Conservation (phyloP, 2,888 invertebrate genomes). For the Ectropis crepuscularia region DNA sequence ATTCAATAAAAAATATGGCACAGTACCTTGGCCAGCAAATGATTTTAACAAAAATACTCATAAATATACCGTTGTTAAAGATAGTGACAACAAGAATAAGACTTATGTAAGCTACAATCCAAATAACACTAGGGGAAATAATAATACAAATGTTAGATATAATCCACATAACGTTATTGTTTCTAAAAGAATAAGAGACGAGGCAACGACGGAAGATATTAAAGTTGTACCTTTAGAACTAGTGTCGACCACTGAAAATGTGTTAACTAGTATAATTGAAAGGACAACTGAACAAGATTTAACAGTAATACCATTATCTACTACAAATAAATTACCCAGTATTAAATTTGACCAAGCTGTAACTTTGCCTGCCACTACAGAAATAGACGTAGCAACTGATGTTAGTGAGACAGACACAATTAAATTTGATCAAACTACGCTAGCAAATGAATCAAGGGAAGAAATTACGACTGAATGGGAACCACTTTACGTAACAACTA, state of each 20-base stretch:
- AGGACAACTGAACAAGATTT: conserved; percentile 70
- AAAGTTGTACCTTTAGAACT: conserved; percentile 77
- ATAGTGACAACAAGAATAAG: conserved; percentile 40
- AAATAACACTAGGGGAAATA: conserved; percentile 41
- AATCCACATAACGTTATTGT: conserved; percentile 39
- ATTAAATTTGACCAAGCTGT: conserved; percentile 64
- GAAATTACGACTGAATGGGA: conserved; percentile 15
- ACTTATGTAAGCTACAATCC: conserved; percentile 24
- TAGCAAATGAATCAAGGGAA: conserved; percentile 24
- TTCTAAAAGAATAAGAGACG: conserved; percentile 43
- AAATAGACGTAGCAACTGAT: conserved; percentile 41
- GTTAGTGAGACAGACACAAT: conserved; percentile 42
- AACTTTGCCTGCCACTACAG: conserved; percentile 59
- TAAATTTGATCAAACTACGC: conserved; percentile 26
- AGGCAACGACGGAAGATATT: conserved; percentile 61
- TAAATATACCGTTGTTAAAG: conserved; percentile 67
- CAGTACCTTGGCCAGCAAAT: conserved; percentile 62
- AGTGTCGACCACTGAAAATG: conserved; percentile 71
- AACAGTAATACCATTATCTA: conserved; percentile 72
- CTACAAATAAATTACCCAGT: conserved; percentile 57
- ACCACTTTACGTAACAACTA: conserved; percentile 8
- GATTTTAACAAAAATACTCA: conserved; percentile 65
- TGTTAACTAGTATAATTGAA: conserved; percentile 59
- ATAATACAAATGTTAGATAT: conserved; percentile 28
- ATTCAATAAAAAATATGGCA: conserved; percentile 67